phyloP scores from a whole-genome alignment of 64 coral and sea anemone species.

The Catalaphyllia jardinei region DNA sequence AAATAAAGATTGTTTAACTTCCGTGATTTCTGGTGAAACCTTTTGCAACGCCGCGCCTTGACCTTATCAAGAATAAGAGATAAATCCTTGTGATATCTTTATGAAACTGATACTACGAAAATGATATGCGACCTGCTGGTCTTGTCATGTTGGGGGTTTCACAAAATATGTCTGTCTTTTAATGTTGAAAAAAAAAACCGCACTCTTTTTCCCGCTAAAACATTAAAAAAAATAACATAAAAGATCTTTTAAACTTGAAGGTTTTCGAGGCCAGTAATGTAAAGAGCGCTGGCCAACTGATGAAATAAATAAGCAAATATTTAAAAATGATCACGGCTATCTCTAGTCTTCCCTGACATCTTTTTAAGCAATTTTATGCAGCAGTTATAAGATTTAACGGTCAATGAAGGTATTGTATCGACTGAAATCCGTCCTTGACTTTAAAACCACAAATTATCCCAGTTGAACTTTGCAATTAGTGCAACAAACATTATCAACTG shows the following conservation, averaged over 20 bases:
- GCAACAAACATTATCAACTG: not conserved
- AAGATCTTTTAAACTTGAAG: too few relatives aligned
- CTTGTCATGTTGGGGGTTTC: not conserved
- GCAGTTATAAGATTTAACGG: not conserved
- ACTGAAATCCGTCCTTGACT: not conserved
- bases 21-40: constrained; percentile 18
- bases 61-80: constrained; percentile 1
- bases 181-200: too few relatives aligned
- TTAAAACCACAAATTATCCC: not conserved
- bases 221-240: too few relatives aligned
- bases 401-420: not conserved
- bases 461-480: not conserved
- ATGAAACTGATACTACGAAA: not conserved
- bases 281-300: too few relatives aligned
- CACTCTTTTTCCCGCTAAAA: too few relatives aligned
- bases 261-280: too few relatives aligned
- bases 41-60: not conserved
- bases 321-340: too few relatives aligned
- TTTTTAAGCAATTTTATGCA: too few relatives aligned
- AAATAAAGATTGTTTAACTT: not conserved
- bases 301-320: too few relatives aligned
- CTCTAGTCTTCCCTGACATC: too few relatives aligned
- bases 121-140: not conserved
- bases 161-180: too few relatives aligned
- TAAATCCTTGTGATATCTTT: constrained; percentile 11